Evolutionary conservation across 2,797 vertebrate genomes (phyloP).

Genomic region (Rallus crepitans): DNA sequence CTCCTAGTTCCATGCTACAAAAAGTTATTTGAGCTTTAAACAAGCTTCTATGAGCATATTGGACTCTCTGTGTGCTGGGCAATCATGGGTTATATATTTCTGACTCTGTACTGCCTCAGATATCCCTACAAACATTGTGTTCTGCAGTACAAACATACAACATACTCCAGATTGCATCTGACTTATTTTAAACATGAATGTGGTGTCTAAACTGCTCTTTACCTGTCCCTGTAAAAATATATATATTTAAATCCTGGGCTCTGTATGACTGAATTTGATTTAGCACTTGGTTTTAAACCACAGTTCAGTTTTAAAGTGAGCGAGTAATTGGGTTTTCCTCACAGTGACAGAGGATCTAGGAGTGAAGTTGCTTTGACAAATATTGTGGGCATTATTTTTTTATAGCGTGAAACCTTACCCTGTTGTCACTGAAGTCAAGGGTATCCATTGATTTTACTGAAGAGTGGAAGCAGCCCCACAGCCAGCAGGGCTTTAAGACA

Average conservation of each 20-base stretch:
- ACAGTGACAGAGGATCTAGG: neutral
- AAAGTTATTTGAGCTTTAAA: neutral
- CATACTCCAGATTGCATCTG: neutral
- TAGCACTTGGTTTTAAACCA: conserved; percentile 35
- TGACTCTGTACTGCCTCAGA: neutral
- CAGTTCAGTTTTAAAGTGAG: conserved; percentile 21
- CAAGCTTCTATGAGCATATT: neutral
- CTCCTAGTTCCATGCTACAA: neutral
- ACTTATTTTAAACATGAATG: neutral
- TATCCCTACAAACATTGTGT: neutral
- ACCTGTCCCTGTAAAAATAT: neutral
- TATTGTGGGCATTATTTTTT: conserved; percentile 20
- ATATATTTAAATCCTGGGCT: neutral
- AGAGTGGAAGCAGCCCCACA: neutral
- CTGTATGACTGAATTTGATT: conserved; percentile 6
- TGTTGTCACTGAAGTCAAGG: conserved; percentile 38
- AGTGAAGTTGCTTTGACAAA: conserved; percentile 57
- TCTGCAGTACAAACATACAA: neutral
- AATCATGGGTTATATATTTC: neutral
- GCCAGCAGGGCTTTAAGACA: conserved; percentile 18
- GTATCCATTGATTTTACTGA: conserved; percentile 54
- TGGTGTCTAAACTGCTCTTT: neutral
- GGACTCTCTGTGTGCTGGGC: neutral
- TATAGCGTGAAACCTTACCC: conserved; percentile 16
- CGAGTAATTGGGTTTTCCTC: neutral